Conservation (phyloP, 2,113 vertebrate genomes). For the Ammodytes dubius region DNA sequence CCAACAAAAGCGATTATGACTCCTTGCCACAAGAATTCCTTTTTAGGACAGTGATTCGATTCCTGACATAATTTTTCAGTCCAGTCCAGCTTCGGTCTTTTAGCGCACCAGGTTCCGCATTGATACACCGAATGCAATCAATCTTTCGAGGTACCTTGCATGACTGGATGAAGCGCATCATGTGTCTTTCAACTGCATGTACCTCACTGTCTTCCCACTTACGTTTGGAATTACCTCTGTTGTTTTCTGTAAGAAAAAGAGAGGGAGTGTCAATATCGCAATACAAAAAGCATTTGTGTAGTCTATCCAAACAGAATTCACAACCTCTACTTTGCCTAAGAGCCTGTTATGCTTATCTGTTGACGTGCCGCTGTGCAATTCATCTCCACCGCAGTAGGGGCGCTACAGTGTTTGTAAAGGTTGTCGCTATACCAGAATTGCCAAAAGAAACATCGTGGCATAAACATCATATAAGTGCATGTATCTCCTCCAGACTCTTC, state of each 20-base stretch:
- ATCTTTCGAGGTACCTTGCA: constrained; percentile 1
- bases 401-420: too few species aligned
- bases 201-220: not conserved
- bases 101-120: not conserved
- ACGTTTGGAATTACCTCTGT: not conserved
- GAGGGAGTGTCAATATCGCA: not conserved
- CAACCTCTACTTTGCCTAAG: too few species aligned
- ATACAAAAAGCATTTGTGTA: too few species aligned
- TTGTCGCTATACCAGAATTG: too few species aligned
- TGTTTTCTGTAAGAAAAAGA: not conserved
- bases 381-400: too few species aligned
- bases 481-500: too few species aligned
- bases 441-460: too few species aligned
- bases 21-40: not conserved
- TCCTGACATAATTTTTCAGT: constrained; percentile 7
- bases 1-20: not conserved
- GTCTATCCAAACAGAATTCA: too few species aligned
- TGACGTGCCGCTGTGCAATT: too few species aligned
- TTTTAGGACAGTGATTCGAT: constrained; percentile 14
- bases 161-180: constrained; percentile 1
- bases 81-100: constrained; percentile 4
- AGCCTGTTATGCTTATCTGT: too few species aligned
- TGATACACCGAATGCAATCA: constrained; percentile 10
- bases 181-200: constrained; percentile 5
- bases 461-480: too few species aligned